These are phyloP conservation scores for Hylaeus volcanicus DNA, from an alignment of 1,140 invertebrate species.

Conservation along the genomic window DNA sequence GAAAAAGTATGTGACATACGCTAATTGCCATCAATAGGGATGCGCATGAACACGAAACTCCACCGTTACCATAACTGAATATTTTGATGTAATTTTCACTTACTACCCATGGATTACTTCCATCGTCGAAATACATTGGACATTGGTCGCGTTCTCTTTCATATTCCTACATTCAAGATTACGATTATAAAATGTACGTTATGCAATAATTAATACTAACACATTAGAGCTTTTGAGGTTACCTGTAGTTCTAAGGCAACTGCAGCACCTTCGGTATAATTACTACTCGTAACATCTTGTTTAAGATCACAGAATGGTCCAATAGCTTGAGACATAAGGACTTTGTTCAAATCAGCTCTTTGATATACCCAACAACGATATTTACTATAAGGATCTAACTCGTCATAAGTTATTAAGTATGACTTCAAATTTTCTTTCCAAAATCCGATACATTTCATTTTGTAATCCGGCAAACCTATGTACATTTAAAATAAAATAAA, in stretches of 20 bases:
- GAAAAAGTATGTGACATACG: not conserved
- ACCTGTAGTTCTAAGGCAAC: conserved; percentile 94
- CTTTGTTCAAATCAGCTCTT: conserved; percentile 93
- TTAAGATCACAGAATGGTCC: conserved; percentile 94
- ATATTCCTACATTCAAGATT: conserved; percentile 74
- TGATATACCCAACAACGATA: conserved; percentile 99
- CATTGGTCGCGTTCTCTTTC: conserved; percentile 90
- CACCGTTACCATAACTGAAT: conserved; percentile 81
- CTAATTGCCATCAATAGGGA: not conserved
- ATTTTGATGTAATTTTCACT: conserved; percentile 87
- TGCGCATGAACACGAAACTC: conserved; percentile 2
- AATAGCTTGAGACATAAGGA: conserved; percentile 94
- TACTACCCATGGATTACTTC: conserved; percentile 90
- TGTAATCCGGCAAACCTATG: conserved; percentile 95
- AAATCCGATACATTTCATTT: conserved; percentile 97
- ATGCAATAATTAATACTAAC: no score
- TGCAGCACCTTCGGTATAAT: conserved; percentile 94
- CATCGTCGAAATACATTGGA: conserved; percentile 97
- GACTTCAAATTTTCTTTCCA: conserved; percentile 99
- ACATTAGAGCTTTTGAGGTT: conserved; percentile 39
- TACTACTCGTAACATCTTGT: conserved; percentile 94
- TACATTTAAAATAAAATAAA: conserved; percentile 48
- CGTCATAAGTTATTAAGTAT: conserved; percentile 97
- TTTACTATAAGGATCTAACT: conserved; percentile 96
- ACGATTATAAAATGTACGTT: not conserved